Evolutionary conservation across 2,888 invertebrate genomes (phyloP).

Genomic region (Phoronis australis): DNA sequence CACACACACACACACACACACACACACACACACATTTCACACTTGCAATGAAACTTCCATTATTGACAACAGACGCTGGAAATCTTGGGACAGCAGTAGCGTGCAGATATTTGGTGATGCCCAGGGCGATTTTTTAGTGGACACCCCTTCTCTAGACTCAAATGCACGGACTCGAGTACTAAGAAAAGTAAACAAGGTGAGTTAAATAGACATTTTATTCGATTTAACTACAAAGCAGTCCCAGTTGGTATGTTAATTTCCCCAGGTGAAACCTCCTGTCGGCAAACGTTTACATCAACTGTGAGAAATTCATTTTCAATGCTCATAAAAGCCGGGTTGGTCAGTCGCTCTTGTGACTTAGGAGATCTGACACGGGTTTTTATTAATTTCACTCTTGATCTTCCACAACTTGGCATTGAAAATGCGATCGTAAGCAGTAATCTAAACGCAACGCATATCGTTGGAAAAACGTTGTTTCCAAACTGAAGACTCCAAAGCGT

Average conservation of each 20-base stretch:
- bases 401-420: neutral
- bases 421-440: constrained; percentile 1
- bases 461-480: neutral
- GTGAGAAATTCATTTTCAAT: neutral
- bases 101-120: constrained; percentile 1
- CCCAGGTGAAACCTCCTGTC: constrained; percentile 1
- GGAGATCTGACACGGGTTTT: constrained; percentile 1
- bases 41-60: no score
- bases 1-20: no score
- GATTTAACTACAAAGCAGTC: neutral
- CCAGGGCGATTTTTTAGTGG: no score
- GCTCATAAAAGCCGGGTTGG: neutral
- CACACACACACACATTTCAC: no score
- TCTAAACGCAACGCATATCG: neutral
- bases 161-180: neutral
- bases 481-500: constrained; percentile 5
- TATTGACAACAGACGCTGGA: no score
- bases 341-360: no score
- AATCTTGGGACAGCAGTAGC: no score
- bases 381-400: constrained; percentile 3
- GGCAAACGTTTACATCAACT: neutral
- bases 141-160: neutral
- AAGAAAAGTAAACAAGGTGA: neutral
- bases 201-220: neutral
- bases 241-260: neutral